Evolutionary conservation across 2,113 vertebrate genomes (phyloP).

Genomic region (Montifringilla adamsi): DNA sequence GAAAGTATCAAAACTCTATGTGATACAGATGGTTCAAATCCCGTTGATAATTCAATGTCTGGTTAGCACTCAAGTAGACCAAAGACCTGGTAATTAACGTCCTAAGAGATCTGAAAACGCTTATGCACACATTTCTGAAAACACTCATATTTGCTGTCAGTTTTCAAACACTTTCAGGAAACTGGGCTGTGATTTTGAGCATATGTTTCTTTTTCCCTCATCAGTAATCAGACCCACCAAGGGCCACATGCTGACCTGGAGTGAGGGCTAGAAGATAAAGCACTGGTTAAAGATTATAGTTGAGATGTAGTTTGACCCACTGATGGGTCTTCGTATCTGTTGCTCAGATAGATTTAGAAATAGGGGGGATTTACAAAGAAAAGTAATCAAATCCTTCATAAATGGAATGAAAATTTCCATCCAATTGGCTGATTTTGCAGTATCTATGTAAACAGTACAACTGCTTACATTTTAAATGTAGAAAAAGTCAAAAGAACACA

Average conservation of each 20-base stretch:
- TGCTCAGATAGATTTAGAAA: neutral
- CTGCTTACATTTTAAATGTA: neutral
- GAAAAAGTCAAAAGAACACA: neutral
- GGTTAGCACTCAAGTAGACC: slow-evolving; percentile 42
- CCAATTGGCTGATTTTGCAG: neutral
- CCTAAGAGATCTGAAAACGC: slow-evolving; percentile 40
- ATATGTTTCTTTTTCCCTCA: slow-evolving; percentile 58
- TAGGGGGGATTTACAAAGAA: neutral
- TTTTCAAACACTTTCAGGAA: slow-evolving; percentile 63
- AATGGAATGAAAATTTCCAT: neutral
- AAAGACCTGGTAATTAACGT: slow-evolving; percentile 55
- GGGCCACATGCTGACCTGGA: neutral
- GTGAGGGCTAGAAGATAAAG: neutral
- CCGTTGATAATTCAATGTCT: slow-evolving; percentile 48
- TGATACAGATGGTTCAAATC: slow-evolving; percentile 49
- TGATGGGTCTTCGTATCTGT: neutral
- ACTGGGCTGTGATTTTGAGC: slow-evolving; percentile 62
- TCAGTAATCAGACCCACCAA: slow-evolving; percentile 29
- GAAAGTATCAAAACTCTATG: neutral
- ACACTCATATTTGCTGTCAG: slow-evolving; percentile 53
- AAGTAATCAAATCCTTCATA: neutral
- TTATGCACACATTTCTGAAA: slow-evolving; percentile 59
- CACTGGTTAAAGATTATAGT: neutral
- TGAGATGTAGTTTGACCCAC: neutral
- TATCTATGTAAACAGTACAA: neutral